These are phyloP conservation scores for Scaptomyza cyrtandrae DNA, from an alignment of 2,888 invertebrate genomes.

Conservation along the genomic window DNA sequence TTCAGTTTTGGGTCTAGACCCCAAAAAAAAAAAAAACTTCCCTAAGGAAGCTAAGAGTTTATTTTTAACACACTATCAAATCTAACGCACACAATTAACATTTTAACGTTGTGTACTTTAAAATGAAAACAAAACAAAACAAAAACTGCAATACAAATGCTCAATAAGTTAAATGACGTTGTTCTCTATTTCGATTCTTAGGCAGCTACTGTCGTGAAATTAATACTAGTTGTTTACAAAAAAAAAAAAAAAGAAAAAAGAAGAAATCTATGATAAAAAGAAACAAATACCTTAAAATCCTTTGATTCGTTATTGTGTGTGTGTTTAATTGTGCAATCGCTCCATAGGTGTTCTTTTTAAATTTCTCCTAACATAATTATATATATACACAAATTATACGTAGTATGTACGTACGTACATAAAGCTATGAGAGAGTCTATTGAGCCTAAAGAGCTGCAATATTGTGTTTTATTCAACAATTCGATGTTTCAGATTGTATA, in stretches of 20 bases:
- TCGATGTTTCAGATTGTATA: constrained; percentile 55
- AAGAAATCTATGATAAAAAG: constrained; percentile 48
- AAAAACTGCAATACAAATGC: constrained; percentile 48
- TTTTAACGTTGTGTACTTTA: constrained; percentile 66
- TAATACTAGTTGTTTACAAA: constrained; percentile 72
- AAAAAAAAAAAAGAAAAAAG: constrained; percentile 36
- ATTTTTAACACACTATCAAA: constrained; percentile 64
- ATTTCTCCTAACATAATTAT: constrained; percentile 31
- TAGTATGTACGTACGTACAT: constrained; percentile 13
- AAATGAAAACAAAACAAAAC: constrained; percentile 34
- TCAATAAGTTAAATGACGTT: constrained; percentile 56
- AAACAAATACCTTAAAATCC: constrained; percentile 46
- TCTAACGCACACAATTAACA: constrained; percentile 52
- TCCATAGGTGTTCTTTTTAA: constrained; percentile 68
- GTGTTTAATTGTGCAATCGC: constrained; percentile 75
- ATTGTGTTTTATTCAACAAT: constrained; percentile 37
- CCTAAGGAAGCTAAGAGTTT: constrained; percentile 74
- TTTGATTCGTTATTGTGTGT: constrained; percentile 64
- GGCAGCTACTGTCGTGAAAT: constrained; percentile 71
- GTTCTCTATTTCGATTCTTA: constrained; percentile 70
- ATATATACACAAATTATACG: constrained; percentile 5
- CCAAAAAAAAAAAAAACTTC: constrained; percentile 46
- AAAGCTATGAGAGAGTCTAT: constrained; percentile 25
- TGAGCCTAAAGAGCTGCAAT: constrained; percentile 56
- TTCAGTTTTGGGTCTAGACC: constrained; percentile 63